Evolutionary conservation across 2,113 vertebrate species (phyloP), one percentile per base, ranked within the genome.

Genomic region (Boleophthalmus pectinirostris): DNA sequence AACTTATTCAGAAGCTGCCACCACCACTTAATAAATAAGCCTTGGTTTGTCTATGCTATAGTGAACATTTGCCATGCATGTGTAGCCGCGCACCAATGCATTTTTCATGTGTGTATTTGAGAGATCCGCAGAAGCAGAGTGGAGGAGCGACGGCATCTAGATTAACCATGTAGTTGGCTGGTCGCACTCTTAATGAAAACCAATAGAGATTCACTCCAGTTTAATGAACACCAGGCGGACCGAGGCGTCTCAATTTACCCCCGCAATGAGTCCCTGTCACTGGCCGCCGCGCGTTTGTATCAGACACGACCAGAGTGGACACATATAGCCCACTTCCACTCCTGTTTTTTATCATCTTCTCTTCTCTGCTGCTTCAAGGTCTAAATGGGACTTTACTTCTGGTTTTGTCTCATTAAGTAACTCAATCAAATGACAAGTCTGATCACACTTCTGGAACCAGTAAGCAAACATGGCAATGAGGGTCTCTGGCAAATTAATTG

Each of bases 21-120:
- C 95, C 92, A 96, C 92, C 90, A 92, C 93, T 99, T 98, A 97
- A 96, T 98, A 98, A 98, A 97, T 97, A 98, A 97, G 95, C 96
- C 95, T 96, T 96, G 92, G 94, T 96, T 97, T 78, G 71, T 90
- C 92, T 86, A 80, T 67, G 81, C 91, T 90, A 29, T 54, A 69
- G 65, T 38, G 69, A 38, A 81, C 53, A 56, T 83, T 74, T 71
- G 72, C 78, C 51, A 29, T 74, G 80, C 75, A 56, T 70, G 45
- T 76, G 72, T 82, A 90, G 90, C 90, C 94, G 66, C 73, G 63
- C 47, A 63, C 66, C 20, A 13, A 24, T 66, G 38, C 65, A 46
- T 45, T 47, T 66, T 47, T 24, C 73, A 69, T 75, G 66, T 74
- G 45, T 74, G 72, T 78, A 91, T 90, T 90, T 94, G 70, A 69